Conservation (phyloP, 2,888 invertebrate species). For the Drosophila melanocephala region DNA sequence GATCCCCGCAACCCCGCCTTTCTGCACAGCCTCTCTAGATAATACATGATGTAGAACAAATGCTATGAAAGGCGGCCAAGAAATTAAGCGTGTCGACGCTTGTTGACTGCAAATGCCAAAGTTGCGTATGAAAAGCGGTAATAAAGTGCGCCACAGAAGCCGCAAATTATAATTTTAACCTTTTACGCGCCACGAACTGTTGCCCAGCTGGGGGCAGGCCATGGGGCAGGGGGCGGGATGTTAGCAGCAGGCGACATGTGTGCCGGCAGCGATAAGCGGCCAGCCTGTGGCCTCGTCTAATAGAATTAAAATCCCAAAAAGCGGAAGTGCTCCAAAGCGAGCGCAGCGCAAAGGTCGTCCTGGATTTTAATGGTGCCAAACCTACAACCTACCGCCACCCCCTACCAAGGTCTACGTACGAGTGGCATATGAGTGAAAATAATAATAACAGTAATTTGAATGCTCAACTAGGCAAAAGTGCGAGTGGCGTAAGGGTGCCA, state of each 20-base stretch:
- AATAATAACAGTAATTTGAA: constrained; percentile 80
- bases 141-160: constrained; percentile 74
- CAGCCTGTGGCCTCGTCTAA: constrained; percentile 58
- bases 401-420: constrained; percentile 17
- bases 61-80: constrained; percentile 75
- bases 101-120: constrained; percentile 81
- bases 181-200: constrained; percentile 60
- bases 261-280: constrained; percentile 68
- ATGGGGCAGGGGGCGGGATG: neutral
- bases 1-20: neutral
- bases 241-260: constrained; percentile 55
- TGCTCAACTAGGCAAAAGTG: constrained; percentile 66
- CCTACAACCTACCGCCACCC: neutral
- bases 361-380: constrained; percentile 65
- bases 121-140: constrained; percentile 64
- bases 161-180: constrained; percentile 79
- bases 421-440: constrained; percentile 78
- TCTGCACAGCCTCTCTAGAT: neutral
- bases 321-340: constrained; percentile 69
- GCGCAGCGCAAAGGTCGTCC: constrained; percentile 63
- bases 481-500: constrained; percentile 60
- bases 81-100: constrained; percentile 82
- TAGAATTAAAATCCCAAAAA: constrained; percentile 72
- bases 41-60: constrained; percentile 74
- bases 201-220: constrained; percentile 28